phyloP scores from a whole-genome alignment of 2,888 invertebrate genomes.

The Clitarchus hookeri region DNA sequence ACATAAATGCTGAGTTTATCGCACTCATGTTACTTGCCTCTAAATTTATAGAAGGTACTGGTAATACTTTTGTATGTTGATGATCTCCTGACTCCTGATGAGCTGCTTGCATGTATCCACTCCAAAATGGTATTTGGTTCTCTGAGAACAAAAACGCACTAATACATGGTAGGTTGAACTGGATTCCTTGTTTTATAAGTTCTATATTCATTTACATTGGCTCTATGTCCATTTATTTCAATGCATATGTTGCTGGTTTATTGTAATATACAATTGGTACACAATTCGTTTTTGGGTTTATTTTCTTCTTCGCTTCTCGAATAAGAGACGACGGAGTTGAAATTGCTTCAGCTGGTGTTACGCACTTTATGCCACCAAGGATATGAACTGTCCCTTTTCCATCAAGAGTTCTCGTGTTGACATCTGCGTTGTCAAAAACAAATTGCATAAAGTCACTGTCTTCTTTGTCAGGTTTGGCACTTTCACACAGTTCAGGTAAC shows the following conservation, averaged over 20 bases:
- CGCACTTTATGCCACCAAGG: constrained; percentile 19
- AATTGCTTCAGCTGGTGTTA: constrained; percentile 11
- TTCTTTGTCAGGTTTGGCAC: no score
- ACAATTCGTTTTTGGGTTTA: neutral
- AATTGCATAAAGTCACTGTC: no score
- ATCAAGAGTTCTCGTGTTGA: neutral
- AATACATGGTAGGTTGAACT: neutral
- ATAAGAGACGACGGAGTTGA: neutral
- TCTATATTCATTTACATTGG: constrained; percentile 25
- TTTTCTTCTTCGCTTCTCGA: neutral
- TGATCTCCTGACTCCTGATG: neutral
- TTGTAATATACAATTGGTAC: neutral
- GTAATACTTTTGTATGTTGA: no score
- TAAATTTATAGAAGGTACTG: constrained; percentile 11
- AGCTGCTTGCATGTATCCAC: neutral
- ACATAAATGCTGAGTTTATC: neutral
- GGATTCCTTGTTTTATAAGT: neutral
- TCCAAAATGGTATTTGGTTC: neutral
- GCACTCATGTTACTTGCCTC: constrained; percentile 17
- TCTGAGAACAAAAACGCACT: neutral
- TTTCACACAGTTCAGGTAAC: no score
- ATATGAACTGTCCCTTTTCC: neutral
- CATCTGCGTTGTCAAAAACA: neutral
- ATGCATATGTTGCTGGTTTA: neutral
- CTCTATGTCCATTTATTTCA: neutral